Evolutionary conservation across 2,113 vertebrate species (phyloP), one percentile per base, ranked within the genome.

Genomic region (Amia ocellicauda): DNA sequence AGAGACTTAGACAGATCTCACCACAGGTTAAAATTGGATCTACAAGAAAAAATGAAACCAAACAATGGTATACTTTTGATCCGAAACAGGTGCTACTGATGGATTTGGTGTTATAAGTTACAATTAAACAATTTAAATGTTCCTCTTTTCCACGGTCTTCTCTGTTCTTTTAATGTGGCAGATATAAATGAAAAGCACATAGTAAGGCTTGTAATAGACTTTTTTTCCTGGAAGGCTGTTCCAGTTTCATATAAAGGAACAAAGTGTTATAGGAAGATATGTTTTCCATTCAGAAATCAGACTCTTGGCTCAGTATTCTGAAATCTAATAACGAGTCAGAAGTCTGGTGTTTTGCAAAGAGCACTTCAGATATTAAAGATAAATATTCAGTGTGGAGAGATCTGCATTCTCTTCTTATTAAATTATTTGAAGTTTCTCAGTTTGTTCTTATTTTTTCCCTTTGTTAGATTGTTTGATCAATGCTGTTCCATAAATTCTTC

Each of bases 321-420:
- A 66, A 49, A 66, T 64, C 58, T 64, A 47, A 52, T 24, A 64
- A 64, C 53, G 56, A 43, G 58, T 64, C 63, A 64, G 53, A 57
- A 26, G 41, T 22, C 26, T 49, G 42, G 19, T 3, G 19, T 43
- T n/a, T n/a, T 64, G 23, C 27, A 49, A 4, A 29, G 63, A 56
- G 52, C 4, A 54, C 13, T 11, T 29, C 47, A 42, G 17, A 27
- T 22, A 41, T 64, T 49, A 28, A 29, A 16, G 27, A 57, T 64
- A 45, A 57, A 57, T 47, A 55, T 57, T 64, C 58, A 11, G 19
- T 47, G 36, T 17, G 51, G 14, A 55, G 53, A 57, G 63, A n/a
- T n/a, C 41, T 63, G 26, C n/a, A 54, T 57, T 40, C 60, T 47
- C 13, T 49, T 64, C 41, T 7, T 31, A 54, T 36, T 31, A 56